Base-by-base conservation (phyloP, 2,888 invertebrate species). In the Serrognathus titanus region DNA sequence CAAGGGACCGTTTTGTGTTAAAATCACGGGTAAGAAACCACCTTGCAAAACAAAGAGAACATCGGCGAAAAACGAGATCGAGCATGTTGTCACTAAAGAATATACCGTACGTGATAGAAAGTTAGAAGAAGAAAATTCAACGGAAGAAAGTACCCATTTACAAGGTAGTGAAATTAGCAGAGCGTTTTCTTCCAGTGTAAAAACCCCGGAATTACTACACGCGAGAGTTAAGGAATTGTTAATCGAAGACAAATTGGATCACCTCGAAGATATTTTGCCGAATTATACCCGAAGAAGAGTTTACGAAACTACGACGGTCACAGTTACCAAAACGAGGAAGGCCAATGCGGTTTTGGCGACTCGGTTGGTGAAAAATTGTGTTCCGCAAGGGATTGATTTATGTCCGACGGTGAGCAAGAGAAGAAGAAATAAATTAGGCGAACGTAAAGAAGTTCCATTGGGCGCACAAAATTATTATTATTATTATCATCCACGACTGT, bases 181-280 rank as follows among this genome's bases (percentile, higher is more conserved):
- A 12, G 55, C 54, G 10, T 61, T 66, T 38, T 50, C 43, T 2
- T 63, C 46, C 37, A 53, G 43, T 56, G 48, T 9, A 10, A 48
- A 63, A 60, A 75, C 75, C 1, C 75, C 75, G 2, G 31, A 43
- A 9, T 65, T 75, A 24, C 52, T 1, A 48, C 60, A 12, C 55
- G 66, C 37, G 51, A 66, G 47, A 55, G 51, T 72, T 11, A 62
- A 69, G 37, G 73, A 76, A 20, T 51, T 76, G 62, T 63, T 77
- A 43, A 76, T 77, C 45, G 76, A 77, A 61, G 76, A 77, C 61
- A 64, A 75, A 48, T 60, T 77, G 48, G 74, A 76, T 61, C 74
- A 75, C 48, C 61, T 77, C 38, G 76, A 76, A 63, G 71, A 72
- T 3, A 71, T 77, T 53, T 57, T 77, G 37, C 77, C 77, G 0